phyloP scores from a whole-genome alignment of 2,888 invertebrate species.

The Hydraecia micacea region DNA sequence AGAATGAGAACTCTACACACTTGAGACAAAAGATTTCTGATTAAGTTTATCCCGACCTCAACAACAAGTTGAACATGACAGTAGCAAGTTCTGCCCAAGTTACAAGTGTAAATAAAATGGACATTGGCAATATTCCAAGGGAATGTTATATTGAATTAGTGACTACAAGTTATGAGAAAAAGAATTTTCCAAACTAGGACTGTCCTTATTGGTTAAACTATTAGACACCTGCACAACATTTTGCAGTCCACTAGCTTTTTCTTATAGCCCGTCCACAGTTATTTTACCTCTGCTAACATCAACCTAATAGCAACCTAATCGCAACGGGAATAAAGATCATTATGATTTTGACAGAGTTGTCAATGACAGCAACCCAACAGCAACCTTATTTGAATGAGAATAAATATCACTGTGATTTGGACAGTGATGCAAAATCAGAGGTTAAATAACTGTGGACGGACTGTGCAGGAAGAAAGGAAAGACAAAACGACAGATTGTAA shows the following conservation, averaged over 20 bases:
- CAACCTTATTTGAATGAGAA: too few relatives aligned
- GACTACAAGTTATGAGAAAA: conserved; percentile 4
- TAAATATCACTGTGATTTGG: too few relatives aligned
- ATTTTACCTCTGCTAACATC: too few relatives aligned
- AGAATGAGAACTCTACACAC: too few relatives aligned
- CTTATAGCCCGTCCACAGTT: background rate
- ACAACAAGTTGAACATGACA: background rate
- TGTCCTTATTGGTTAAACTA: background rate
- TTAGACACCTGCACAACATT: background rate
- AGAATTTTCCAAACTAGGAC: conserved; percentile 7
- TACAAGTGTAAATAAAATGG: conserved; percentile 31
- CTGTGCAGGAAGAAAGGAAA: background rate
- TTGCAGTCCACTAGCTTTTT: background rate
- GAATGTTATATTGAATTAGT: background rate
- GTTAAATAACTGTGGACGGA: too few relatives aligned
- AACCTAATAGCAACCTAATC: too few relatives aligned
- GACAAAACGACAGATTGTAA: background rate
- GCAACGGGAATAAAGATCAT: too few relatives aligned
- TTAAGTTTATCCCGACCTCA: background rate
- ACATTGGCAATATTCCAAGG: conserved; percentile 32
- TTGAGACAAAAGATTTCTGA: background rate
- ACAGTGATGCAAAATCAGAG: too few relatives aligned
- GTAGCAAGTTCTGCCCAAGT: conserved; percentile 1
- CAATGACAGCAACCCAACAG: too few relatives aligned
- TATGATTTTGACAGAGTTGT: too few relatives aligned